Evolutionary conservation across 2,113 vertebrate species (phyloP).

Genomic region (Picathartes gymnocephalus): DNA sequence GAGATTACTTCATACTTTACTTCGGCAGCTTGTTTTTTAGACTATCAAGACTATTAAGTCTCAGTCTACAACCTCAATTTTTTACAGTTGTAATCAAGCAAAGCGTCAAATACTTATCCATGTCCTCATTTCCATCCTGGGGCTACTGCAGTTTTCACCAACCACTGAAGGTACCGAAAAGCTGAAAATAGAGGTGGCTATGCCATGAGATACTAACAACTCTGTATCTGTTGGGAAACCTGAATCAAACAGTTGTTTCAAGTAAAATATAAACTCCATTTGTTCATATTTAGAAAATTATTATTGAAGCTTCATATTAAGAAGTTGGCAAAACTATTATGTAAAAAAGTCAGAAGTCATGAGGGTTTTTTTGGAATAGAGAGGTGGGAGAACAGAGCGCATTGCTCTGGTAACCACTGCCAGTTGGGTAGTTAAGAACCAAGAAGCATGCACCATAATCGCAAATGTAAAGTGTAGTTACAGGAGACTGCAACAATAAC

Average conservation of each 20-base stretch:
- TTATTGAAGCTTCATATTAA: neutral
- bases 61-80: neutral
- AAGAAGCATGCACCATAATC: neutral
- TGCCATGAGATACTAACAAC: neutral
- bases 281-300: neutral
- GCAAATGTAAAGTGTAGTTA: neutral
- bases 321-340: neutral
- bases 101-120: neutral
- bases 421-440: neutral
- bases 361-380: neutral
- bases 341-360: neutral
- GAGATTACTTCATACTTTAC: neutral
- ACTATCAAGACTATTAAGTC: neutral
- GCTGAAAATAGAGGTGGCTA: neutral
- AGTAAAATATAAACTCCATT: neutral
- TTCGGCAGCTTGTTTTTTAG: neutral
- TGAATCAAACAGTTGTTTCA: neutral
- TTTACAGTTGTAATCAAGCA: neutral
- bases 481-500: neutral
- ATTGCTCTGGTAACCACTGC: neutral
- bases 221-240: neutral
- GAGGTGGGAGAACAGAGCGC: neutral
- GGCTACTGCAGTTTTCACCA: neutral
- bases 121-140: neutral
- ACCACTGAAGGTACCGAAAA: neutral